These are phyloP conservation scores for Polydrusus cervinus DNA, from an alignment of 2,888 invertebrate species.

Conservation along the genomic window DNA sequence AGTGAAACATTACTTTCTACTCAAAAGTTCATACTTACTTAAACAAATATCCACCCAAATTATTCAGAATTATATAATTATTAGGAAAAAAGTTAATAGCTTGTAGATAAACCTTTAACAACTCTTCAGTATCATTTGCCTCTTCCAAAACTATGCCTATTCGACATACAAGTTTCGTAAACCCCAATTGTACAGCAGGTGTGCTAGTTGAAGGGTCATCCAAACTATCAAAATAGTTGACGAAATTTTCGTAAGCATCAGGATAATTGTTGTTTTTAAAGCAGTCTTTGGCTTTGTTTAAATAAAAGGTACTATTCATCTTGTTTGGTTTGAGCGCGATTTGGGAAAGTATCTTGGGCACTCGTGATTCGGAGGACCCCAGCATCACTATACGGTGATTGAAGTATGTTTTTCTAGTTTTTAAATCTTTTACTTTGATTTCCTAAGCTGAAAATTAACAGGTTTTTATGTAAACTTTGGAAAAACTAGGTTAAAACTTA, in stretches of 20 bases:
- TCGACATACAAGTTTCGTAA: constrained; percentile 60
- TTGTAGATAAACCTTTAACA: constrained; percentile 69
- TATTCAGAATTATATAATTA: constrained; percentile 71
- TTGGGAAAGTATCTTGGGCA: constrained; percentile 56
- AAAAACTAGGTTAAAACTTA: constrained; percentile 38
- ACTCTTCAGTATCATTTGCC: constrained; percentile 64
- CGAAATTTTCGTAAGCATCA: constrained; percentile 59
- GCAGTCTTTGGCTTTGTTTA: constrained; percentile 58
- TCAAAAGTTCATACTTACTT: constrained; percentile 66
- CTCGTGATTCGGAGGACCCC: constrained; percentile 56
- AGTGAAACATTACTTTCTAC: too few relatives aligned
- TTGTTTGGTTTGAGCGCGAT: constrained; percentile 55
- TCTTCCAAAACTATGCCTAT: constrained; percentile 63
- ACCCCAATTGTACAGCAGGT: constrained; percentile 57
- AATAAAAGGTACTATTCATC: constrained; percentile 56
- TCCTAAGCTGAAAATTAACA: constrained; percentile 22
- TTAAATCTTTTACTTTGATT: neutral
- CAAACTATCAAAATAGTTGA: constrained; percentile 61
- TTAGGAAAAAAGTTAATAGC: constrained; percentile 72
- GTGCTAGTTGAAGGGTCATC: constrained; percentile 56
- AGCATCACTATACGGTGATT: constrained; percentile 40
- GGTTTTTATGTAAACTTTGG: constrained; percentile 17
- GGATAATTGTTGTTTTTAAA: constrained; percentile 57
- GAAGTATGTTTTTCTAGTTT: neutral
- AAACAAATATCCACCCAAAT: constrained; percentile 73